Conservation (phyloP, 92 coral and sea anemone genomes). For the Epizoanthus rinbou region DNA sequence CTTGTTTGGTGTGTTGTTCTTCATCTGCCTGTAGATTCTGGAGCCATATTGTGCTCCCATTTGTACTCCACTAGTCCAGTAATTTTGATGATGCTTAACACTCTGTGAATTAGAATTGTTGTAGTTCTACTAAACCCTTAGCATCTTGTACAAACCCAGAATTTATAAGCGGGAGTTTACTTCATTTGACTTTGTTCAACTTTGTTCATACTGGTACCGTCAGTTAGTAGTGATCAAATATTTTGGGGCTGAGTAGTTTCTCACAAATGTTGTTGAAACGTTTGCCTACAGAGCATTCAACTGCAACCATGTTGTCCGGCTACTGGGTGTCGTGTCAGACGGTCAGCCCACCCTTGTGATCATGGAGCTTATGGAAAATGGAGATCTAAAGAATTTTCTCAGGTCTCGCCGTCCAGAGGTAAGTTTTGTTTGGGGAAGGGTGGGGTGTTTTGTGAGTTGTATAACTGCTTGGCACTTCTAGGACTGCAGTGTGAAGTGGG, state of each 20-base stretch:
- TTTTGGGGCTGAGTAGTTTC: background rate
- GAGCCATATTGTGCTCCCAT: no score
- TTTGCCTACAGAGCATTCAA: conserved; percentile 74
- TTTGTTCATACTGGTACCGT: background rate
- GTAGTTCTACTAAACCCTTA: no score
- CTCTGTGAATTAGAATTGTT: no score
- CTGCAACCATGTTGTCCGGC: conserved; percentile 91
- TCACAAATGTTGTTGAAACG: background rate
- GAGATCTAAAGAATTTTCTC: conserved; percentile 94
- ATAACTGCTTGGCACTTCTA: background rate
- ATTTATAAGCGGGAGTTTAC: no score
- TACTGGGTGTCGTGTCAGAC: conserved; percentile 95
- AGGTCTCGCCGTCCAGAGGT: conserved; percentile 94
- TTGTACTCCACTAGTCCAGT: no score
- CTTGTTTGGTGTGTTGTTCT: no score
- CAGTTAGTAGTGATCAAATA: background rate
- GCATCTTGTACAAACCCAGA: no score
- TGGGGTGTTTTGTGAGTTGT: background rate
- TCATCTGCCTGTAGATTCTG: no score
- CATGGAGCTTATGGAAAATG: conserved; percentile 97
- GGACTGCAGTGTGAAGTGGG: no score
- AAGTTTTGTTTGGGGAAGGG: conserved; percentile 16
- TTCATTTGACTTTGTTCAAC: no score
- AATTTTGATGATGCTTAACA: no score
- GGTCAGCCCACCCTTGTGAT: conserved; percentile 96